Evolutionary conservation across 2,113 vertebrate genomes (phyloP).

Genomic region (Sphyrna mokarran): DNA sequence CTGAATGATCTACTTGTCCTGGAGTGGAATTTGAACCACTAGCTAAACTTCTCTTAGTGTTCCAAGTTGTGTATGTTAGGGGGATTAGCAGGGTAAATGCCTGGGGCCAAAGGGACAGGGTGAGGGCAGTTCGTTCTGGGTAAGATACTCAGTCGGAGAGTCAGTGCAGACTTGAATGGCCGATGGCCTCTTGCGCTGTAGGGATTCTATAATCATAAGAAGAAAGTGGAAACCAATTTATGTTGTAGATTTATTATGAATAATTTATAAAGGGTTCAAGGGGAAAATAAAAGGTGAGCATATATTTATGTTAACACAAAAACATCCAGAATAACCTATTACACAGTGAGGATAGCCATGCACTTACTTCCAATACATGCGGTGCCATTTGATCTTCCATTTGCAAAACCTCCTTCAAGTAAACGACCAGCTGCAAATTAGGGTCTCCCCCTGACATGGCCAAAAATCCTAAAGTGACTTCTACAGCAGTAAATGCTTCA

Average conservation of each 20-base stretch:
- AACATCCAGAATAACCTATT: background rate
- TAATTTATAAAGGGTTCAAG: background rate
- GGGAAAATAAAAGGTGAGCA: background rate
- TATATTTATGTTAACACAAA: background rate
- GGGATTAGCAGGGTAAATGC: no score
- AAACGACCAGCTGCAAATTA: slow-evolving; percentile 62
- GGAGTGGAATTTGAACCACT: background rate
- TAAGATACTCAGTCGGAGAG: no score
- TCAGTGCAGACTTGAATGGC: no score
- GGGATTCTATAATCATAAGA: background rate
- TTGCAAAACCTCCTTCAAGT: slow-evolving; percentile 68
- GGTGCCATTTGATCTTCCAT: slow-evolving; percentile 72
- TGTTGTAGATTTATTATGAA: background rate
- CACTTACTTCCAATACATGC: slow-evolving; percentile 70
- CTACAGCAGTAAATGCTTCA: slow-evolving; percentile 72
- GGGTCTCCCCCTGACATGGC: slow-evolving; percentile 71
- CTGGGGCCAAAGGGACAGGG: no score
- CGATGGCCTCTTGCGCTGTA: no score
- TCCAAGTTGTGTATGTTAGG: no score
- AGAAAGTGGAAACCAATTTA: background rate
- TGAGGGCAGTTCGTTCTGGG: no score
- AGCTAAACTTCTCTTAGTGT: no score
- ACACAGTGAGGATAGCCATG: background rate
- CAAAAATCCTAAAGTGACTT: slow-evolving; percentile 79
- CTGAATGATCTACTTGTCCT: background rate